Evolutionary conservation across 2,113 vertebrate genomes (phyloP), one percentile per base, ranked within the genome.

Genomic region (Lepisosteus oculatus): DNA sequence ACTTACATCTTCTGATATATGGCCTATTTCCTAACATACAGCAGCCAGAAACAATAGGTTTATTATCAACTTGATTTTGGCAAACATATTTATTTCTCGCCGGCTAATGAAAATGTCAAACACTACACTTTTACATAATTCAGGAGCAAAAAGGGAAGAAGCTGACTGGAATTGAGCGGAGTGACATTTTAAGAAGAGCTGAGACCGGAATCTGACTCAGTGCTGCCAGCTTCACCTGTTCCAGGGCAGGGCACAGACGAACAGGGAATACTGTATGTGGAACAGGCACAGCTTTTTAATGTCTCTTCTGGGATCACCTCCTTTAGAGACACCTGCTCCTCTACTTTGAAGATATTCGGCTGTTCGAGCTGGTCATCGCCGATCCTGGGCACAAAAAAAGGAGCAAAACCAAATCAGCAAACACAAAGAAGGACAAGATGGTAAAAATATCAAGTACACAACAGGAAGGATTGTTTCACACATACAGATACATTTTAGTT

Each of bases 261-360:
- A 80, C 90, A 93, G n/a, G 88, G 82, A 17, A 90, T 92, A 83
- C 91, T 92, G 80, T 93, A 89, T 61, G 89, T 79, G 82, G 95
- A 92, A 45, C 93, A 95, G 70, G 89, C 55, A 57, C 92, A 93
- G 82, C 87, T 95, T 79, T 94, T 95, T 12, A 94, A 67, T 9
- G 90, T 91, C 77, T 92, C 89, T 71, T 95, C 94, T 0, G 95
- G 90, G 64, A 99, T 85, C 3, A 97, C 94, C 59, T 90, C 90
- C 79, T 91, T 93, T 76, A 98, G 88, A 42, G 93, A 88, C 71
- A 96, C 94, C 77, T 96, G 84, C 79, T 95, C 95, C 79, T 98
- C 97, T 83, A 98, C 90, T 80, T 98, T 91, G 89, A 99, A 99
- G 86, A 98, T 86, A 84, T 96, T 94, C 67, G 91, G 85, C 79